Percentiles rank a stretch among this genome's conserved stretches.
phyloP scores from a whole-genome alignment of 2,888 invertebrate species.

The Metellina segmentata region DNA sequence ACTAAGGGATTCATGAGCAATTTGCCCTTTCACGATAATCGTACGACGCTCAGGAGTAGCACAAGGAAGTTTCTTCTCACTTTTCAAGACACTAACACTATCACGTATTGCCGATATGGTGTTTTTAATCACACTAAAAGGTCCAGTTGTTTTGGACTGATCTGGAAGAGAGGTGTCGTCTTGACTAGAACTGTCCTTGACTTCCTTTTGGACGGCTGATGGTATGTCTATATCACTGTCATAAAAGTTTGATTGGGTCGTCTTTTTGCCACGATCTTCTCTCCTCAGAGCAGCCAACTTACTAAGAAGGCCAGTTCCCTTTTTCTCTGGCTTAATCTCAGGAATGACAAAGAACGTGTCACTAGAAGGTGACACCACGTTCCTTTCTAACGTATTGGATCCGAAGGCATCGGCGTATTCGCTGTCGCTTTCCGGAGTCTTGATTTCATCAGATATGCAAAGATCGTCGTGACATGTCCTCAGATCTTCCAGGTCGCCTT shows the following conservation, averaged over 20 bases:
- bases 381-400: slow-evolving; percentile 42
- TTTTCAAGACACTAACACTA: slow-evolving; percentile 52
- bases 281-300: slow-evolving; percentile 68
- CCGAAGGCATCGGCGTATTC: slow-evolving; percentile 60
- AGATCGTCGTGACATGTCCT: slow-evolving; percentile 47
- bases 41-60: slow-evolving; percentile 54
- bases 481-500: slow-evolving; percentile 54
- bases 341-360: slow-evolving; percentile 31
- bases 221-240: background rate
- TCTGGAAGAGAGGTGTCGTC: background rate
- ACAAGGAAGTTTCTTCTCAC: slow-evolving; percentile 54
- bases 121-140: slow-evolving; percentile 55
- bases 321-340: slow-evolving; percentile 14
- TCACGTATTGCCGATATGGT: slow-evolving; percentile 64
- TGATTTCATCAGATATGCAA: background rate
- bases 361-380: slow-evolving; percentile 2
- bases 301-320: slow-evolving; percentile 52
- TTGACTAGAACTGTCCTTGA: background rate
- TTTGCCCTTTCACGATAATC: slow-evolving; percentile 59
- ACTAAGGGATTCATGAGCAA: slow-evolving; percentile 27
- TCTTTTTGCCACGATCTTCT: slow-evolving; percentile 38
- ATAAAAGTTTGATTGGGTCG: background rate
- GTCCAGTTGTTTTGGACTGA: slow-evolving; percentile 32
- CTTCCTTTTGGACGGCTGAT: background rate
- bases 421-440: slow-evolving; percentile 68